Evolutionary conservation across 2,797 vertebrate species (phyloP), one percentile per base, ranked within the genome.

Genomic region (Melanotaenia parkinsoni): DNA sequence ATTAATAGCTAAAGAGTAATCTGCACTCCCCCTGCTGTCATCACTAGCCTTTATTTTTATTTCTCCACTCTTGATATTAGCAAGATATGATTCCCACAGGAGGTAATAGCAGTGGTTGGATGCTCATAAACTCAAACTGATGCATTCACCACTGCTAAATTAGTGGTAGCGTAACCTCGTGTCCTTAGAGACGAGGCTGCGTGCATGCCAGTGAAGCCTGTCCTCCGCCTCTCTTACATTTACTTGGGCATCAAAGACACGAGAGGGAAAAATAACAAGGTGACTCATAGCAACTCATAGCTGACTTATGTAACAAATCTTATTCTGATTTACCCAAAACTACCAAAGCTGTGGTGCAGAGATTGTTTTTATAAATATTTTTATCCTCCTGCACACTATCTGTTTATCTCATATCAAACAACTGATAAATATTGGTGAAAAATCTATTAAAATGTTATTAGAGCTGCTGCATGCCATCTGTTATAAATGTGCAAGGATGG

Each of bases 251-350:
- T 68, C 70, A 59, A 72, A 28, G 74, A 50, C 60, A 70, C 30
- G 26, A 64, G 67, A 66, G 65, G 61, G 62, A 72, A 65, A 68
- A 76, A 72, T 76, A 63, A 59, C 63, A 61, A 81, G 70, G 68
- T 88, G 79, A 87, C 70, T 87, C 87, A 87, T 43, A 20, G 75
- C 69, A 77, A 63, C 72, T 80, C 58, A 65, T 78, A 18, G 50
- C 74, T 51, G 64, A 73, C 51, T 88, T 77, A 74, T 77, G 73
- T 50, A 74, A 79, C 63, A 50, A 58, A 77, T 79, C 28, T 47
- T 63, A 22, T 66, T 38, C 58, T 37, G 40, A 30, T 22, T 79
- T 64, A 51, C 18, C 62, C 30, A 70, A 75, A 56, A 8, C 13
- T 54, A 24, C n/a, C 30, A 43, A 58, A 66, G 47, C 54, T 43